Evolutionary conservation across 2,797 vertebrate genomes (phyloP).

Genomic region (Pogoniulus pusillus): DNA sequence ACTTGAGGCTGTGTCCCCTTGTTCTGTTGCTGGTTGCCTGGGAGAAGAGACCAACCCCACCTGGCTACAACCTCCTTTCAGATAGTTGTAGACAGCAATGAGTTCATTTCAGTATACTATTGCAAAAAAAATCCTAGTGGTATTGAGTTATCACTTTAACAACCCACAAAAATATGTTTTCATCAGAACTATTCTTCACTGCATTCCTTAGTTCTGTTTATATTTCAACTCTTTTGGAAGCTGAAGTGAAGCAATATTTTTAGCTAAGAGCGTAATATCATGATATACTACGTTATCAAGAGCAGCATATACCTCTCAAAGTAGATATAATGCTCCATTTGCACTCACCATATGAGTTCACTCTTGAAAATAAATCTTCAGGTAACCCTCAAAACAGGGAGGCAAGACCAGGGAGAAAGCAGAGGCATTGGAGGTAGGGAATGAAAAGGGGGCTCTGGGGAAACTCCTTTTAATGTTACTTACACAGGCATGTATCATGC

Average conservation of each 20-base stretch:
- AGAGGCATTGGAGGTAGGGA: conserved; percentile 11
- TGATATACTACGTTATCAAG: conserved; percentile 10
- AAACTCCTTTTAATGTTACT: conserved; percentile 45
- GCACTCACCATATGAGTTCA: conserved; percentile 37
- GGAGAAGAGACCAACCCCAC: no score
- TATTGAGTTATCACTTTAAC: conserved; percentile 38
- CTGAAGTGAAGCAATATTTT: conserved; percentile 47
- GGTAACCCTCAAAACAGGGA: conserved; percentile 29
- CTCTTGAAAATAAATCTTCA: conserved; percentile 60
- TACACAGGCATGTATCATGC: neutral
- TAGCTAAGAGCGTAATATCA: neutral
- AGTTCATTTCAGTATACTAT: neutral
- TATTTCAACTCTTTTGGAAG: conserved; percentile 33
- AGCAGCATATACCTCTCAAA: conserved; percentile 33
- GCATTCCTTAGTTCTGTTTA: conserved; percentile 28
- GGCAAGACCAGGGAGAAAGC: conserved; percentile 2
- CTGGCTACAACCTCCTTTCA: no score
- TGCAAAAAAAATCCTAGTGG: conserved; percentile 25
- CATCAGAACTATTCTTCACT: conserved; percentile 1
- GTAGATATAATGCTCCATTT: conserved; percentile 58
- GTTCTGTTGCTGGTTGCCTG: no score
- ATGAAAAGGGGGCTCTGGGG: conserved; percentile 16
- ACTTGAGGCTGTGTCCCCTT: no score
- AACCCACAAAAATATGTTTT: conserved; percentile 30
- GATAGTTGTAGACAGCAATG: no score